These are phyloP conservation scores for Cossypha niveicapilla DNA, from an alignment of 2,797 vertebrate species.

Conservation along the genomic window DNA sequence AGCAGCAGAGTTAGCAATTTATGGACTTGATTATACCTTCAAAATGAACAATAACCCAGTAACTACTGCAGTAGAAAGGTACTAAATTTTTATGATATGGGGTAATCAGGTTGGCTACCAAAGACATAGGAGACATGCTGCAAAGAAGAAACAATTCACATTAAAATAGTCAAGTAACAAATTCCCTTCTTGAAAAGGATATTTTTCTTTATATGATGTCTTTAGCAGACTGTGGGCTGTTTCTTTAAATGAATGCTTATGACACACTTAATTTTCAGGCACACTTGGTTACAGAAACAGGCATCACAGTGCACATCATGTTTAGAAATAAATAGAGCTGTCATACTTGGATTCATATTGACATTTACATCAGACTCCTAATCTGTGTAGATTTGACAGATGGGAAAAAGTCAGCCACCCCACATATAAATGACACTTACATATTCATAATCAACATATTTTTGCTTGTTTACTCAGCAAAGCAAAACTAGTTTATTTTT, in stretches of 20 bases:
- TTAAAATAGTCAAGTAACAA: conserved; percentile 44
- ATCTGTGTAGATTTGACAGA: conserved; percentile 43
- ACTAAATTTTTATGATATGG: conserved; percentile 69
- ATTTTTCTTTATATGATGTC: conserved; percentile 26
- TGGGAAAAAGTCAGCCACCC: conserved; percentile 14
- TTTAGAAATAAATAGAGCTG: conserved; percentile 58
- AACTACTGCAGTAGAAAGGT: conserved; percentile 61
- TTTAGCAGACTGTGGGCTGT: conserved; percentile 39
- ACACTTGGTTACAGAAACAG: conserved; percentile 9
- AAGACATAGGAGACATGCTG: conserved; percentile 38
- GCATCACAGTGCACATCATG: neutral
- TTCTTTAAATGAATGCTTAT: conserved; percentile 53
- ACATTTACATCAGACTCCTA: conserved; percentile 55
- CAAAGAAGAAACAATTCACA: conserved; percentile 60
- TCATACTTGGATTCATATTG: conserved; percentile 53
- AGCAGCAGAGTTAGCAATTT: conserved; percentile 66
- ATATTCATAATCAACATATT: conserved; percentile 58
- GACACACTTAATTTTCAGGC: conserved; percentile 39
- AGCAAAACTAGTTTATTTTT: conserved; percentile 25
- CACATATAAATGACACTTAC: conserved; percentile 39
- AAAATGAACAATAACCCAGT: conserved; percentile 69
- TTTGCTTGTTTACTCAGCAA: conserved; percentile 28
- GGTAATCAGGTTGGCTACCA: conserved; percentile 57
- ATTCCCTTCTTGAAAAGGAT: conserved; percentile 12
- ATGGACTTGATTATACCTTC: conserved; percentile 70